Evolutionary conservation across 2,888 invertebrate genomes (phyloP).

Genomic region (Siphonodentalium dalli): DNA sequence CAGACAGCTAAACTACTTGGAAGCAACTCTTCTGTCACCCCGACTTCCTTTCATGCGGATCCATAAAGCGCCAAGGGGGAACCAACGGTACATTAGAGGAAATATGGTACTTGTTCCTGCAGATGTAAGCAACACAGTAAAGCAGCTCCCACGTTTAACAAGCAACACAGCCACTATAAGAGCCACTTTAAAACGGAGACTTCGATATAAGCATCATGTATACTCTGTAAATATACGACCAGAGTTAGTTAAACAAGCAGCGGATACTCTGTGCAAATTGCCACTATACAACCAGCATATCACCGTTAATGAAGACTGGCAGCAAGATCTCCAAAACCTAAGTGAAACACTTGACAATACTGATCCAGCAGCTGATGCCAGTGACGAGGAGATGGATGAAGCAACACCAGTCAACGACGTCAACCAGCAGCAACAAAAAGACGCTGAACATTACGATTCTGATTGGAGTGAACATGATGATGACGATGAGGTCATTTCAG

Average conservation of each 20-base stretch:
- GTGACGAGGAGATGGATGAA: background rate
- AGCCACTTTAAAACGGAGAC: constrained; percentile 23
- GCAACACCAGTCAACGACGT: background rate
- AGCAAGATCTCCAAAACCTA: background rate
- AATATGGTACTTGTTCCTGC: constrained; percentile 31
- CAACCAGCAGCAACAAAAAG: background rate
- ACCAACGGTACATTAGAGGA: constrained; percentile 18
- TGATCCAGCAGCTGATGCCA: background rate
- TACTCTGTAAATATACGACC: constrained; percentile 26
- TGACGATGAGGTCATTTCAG: constrained; percentile 20
- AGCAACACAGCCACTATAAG: constrained; percentile 23
- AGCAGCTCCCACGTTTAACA: constrained; percentile 16
- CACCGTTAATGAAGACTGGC: background rate
- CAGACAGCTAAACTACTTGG: constrained; percentile 20
- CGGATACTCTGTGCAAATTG: constrained; percentile 9
- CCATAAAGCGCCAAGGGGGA: constrained; percentile 24
- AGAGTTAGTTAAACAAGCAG: constrained; percentile 17
- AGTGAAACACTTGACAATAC: background rate
- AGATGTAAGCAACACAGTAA: constrained; percentile 26
- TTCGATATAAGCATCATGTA: constrained; percentile 28
- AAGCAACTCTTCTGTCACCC: constrained; percentile 21
- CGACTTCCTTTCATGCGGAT: constrained; percentile 27
- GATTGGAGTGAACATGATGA: constrained; percentile 27
- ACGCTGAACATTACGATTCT: constrained; percentile 11
- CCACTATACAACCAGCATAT: constrained; percentile 18